Percentiles rank a stretch among this genome's conserved stretches.
These are phyloP conservation scores for Scaptodrosophila latifasciaeformis DNA, from an alignment of 2,888 invertebrate genomes.

Conservation along the genomic window DNA sequence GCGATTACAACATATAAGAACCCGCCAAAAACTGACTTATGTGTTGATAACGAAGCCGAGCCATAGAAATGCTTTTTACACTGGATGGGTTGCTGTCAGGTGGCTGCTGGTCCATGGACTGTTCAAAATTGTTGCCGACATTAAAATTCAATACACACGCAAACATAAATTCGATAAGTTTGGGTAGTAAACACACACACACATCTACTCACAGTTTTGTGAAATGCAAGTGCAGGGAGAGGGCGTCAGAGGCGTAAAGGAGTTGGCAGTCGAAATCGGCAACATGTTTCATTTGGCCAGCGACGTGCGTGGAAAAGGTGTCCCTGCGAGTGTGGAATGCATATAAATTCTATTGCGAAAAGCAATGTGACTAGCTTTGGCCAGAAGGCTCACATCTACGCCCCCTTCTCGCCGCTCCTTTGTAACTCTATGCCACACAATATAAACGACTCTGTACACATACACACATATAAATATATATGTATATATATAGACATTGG, in stretches of 20 bases:
- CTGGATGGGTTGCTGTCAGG: background rate
- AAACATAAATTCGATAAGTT: conserved; percentile 66
- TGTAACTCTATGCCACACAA: too few species aligned
- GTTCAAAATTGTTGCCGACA: conserved; percentile 40
- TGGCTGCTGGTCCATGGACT: too few species aligned
- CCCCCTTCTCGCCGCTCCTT: too few species aligned
- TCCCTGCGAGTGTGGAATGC: conserved; percentile 25
- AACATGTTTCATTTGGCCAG: conserved; percentile 56
- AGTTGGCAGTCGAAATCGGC: conserved; percentile 16
- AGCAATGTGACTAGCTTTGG: conserved; percentile 45
- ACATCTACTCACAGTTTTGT: too few species aligned
- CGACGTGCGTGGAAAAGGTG: conserved; percentile 37
- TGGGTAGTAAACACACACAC: too few species aligned
- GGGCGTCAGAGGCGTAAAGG: background rate
- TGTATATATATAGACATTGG: background rate
- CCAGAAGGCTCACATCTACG: too few species aligned
- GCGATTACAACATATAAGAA: conserved; percentile 3
- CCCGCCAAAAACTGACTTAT: background rate
- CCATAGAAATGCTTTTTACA: background rate
- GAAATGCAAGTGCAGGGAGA: too few species aligned
- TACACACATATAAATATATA: background rate
- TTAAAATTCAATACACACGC: conserved; percentile 65
- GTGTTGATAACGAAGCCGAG: background rate
- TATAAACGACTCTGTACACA: background rate
- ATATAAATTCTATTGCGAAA: conserved; percentile 54